phyloP scores from a whole-genome alignment of 2,888 invertebrate genomes.

The Ormyrus pomaceus region DNA sequence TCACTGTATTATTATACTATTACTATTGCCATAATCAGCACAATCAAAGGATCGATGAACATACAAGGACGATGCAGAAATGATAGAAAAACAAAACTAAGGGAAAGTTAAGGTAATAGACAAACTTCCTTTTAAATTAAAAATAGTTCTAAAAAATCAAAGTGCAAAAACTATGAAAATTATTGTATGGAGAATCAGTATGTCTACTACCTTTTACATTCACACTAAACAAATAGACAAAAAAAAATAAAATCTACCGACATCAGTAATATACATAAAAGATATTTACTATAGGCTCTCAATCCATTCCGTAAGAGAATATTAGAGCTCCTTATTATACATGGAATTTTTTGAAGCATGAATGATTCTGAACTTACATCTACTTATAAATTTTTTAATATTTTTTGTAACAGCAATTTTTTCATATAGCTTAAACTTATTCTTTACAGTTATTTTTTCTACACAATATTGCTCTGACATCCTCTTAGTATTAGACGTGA shows the following conservation, averaged over 20 bases:
- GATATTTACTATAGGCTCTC: not conserved
- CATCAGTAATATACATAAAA: conserved; percentile 19
- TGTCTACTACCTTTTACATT: conserved; percentile 46
- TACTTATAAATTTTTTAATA: no score
- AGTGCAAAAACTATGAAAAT: conserved; percentile 4
- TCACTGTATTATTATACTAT: conserved; percentile 3
- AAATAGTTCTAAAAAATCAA: not conserved
- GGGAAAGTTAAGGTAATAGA: conserved; percentile 42
- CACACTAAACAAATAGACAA: conserved; percentile 35
- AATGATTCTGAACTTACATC: no score
- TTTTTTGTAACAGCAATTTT: no score
- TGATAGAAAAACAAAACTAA: conserved; percentile 45
- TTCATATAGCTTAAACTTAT: no score
- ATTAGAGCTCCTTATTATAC: no score
- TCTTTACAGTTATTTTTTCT: no score
- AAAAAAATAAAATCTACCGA: conserved; percentile 29
- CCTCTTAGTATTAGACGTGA: conserved; percentile 26
- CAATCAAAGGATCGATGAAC: conserved; percentile 4
- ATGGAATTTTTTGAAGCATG: no score
- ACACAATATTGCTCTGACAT: conserved; percentile 1
- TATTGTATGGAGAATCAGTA: conserved; percentile 14
- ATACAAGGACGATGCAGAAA: conserved; percentile 15
- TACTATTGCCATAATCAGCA: conserved; percentile 34
- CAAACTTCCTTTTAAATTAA: conserved; percentile 8
- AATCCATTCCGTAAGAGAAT: not conserved